Evolutionary conservation across 2,888 invertebrate species (phyloP).

Genomic region (Cancer borealis): DNA sequence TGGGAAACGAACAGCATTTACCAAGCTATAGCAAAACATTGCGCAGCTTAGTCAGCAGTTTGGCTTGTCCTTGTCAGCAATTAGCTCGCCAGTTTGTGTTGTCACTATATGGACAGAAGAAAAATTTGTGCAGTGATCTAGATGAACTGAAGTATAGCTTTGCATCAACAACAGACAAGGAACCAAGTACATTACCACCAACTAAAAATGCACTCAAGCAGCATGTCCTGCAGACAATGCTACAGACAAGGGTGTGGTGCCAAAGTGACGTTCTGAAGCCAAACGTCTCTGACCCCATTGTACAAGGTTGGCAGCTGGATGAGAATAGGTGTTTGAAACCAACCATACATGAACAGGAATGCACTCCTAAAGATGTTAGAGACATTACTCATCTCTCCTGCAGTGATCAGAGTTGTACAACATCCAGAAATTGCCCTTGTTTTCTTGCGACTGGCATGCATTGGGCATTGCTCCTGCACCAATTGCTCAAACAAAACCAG

Average conservation of each 20-base stretch:
- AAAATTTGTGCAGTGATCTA: background rate
- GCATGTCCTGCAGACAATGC: background rate
- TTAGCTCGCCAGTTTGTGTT: background rate
- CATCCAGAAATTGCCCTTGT: conserved; percentile 2
- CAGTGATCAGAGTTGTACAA: background rate
- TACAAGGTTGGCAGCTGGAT: background rate
- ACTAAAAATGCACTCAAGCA: background rate
- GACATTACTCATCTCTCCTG: conserved; percentile 35
- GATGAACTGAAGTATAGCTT: conserved; percentile 13
- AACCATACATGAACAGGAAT: conserved; percentile 20
- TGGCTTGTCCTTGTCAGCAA: background rate
- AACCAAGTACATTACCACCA: background rate
- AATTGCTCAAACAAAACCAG: too few relatives aligned
- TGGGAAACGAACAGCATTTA: conserved; percentile 10
- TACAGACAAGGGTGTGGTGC: background rate
- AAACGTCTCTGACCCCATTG: conserved; percentile 30
- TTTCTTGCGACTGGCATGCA: background rate
- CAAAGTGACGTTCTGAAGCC: conserved; percentile 49
- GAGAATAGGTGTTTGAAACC: conserved; percentile 40
- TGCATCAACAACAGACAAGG: conserved; percentile 2
- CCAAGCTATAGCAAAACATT: background rate
- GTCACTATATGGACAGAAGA: background rate
- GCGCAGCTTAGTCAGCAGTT: background rate
- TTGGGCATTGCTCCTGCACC: too few relatives aligned
- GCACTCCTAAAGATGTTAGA: background rate